Evolutionary conservation across 2,797 vertebrate genomes (phyloP).

Genomic region (Clarias platycephalus): DNA sequence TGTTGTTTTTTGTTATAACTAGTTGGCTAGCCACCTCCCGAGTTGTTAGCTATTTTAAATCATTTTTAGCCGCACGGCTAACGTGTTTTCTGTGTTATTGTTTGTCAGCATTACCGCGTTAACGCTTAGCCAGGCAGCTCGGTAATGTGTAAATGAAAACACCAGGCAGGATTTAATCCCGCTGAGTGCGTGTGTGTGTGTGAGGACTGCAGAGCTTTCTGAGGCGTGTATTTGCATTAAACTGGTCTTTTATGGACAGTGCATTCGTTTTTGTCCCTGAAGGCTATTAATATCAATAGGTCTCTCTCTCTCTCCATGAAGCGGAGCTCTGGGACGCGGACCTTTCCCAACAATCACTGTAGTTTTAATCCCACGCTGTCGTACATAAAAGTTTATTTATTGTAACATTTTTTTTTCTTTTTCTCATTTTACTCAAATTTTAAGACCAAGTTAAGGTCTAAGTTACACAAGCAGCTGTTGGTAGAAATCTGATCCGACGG

Average conservation of each 20-base stretch:
- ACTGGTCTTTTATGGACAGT: conserved; percentile 7
- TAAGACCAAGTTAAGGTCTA: neutral
- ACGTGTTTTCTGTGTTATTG: conserved; percentile 13
- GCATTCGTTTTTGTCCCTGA: conserved; percentile 17
- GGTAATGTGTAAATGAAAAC: neutral
- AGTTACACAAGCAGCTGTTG: neutral
- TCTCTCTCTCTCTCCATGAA: neutral
- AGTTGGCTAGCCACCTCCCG: neutral
- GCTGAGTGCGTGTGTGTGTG: neutral
- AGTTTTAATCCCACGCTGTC: neutral
- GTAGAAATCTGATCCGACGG: neutral
- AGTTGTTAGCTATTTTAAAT: neutral
- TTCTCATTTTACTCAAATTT: neutral
- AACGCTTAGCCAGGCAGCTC: neutral
- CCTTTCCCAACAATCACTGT: conserved; percentile 49
- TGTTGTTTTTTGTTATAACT: neutral
- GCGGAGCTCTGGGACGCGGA: neutral
- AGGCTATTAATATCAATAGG: conserved; percentile 31
- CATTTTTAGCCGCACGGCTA: conserved; percentile 32
- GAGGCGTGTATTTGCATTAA: conserved; percentile 14
- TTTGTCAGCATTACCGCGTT: conserved; percentile 5
- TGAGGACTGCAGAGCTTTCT: neutral
- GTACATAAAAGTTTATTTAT: neutral
- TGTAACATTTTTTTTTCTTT: neutral
- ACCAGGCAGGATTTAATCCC: neutral